Base-by-base conservation (phyloP, 2,888 invertebrate genomes). In the Ptycholaimellus sp. region DNA sequence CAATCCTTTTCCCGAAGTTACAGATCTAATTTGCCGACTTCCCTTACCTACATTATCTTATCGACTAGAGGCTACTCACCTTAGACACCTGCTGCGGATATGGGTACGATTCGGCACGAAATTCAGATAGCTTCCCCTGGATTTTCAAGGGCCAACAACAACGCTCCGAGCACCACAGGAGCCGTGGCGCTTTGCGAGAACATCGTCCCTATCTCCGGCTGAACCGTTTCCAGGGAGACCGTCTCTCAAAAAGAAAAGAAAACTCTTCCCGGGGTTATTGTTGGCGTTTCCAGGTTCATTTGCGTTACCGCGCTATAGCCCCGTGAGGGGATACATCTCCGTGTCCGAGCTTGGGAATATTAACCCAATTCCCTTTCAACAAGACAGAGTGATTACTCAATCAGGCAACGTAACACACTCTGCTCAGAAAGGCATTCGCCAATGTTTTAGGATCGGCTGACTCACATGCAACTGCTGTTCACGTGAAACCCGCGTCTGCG, bases 31-130 rank as follows among this genome's bases (percentile, higher is more conserved):
- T 49, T 51, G 48, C 47, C 50, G 48, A 48, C 50, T 48, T 48
- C 46, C 47, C 44, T 50, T 48, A 50, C 43, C 49, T n/a, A n/a
- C 48, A 47, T 47, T 49, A 49, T 48, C 51, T 44, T 47, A 48
- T 50, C 46, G 44, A 49, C 50, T 49, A 48, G 48, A 48, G 50
- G 49, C 49, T 48, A 42, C 62, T 69, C 63, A 70, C 70, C 71
- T 71, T 69, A 71, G 71, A 72, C 70, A 73, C 71, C 72, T 71
- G 71, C 68, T 72, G 71, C 70, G 70, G 71, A 70, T 71, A 70
- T 70, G 66, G 69, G 70, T 71, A 71, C 70, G 69, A 66, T 51
- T 64, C 59, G 64, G 60, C 56, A 57, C 58, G 64, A 54, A 49
- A 57, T 47, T 55, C 46, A 53, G 41, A 42, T 38, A 40, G 51